Evolutionary conservation across 2,113 vertebrate species (phyloP).

Genomic region (Larimichthys crocea): DNA sequence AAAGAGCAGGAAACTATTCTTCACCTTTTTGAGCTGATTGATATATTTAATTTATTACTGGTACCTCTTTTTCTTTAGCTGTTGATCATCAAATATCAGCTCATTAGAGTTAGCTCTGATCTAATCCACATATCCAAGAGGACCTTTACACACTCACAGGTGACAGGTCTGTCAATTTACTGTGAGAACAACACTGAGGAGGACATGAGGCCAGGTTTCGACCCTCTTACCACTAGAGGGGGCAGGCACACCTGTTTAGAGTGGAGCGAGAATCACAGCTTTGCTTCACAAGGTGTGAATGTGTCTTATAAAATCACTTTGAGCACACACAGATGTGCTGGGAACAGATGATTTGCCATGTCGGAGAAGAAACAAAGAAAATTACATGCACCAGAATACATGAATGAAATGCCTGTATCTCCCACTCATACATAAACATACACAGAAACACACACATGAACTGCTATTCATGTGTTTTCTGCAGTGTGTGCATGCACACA

Average conservation of each 20-base stretch:
- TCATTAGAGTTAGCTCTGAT: background rate
- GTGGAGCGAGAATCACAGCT: background rate
- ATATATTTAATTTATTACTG: background rate
- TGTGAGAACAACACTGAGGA: background rate
- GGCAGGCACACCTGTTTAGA: conserved; percentile 28
- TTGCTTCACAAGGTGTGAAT: background rate
- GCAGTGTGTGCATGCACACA: background rate
- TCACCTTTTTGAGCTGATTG: background rate
- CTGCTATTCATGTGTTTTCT: background rate
- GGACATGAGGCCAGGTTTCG: conserved; percentile 19
- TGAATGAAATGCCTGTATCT: background rate
- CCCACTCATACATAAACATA: background rate
- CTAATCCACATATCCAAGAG: background rate
- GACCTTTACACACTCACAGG: background rate
- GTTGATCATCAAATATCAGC: background rate
- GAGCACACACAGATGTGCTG: background rate
- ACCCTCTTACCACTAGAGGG: conserved; percentile 74
- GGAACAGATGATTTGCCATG: background rate
- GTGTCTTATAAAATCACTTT: conserved; percentile 20
- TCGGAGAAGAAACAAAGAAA: background rate
- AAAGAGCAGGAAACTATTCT: background rate
- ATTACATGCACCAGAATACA: background rate
- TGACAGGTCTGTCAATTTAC: background rate
- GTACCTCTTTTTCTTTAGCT: background rate
- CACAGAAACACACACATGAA: background rate